phyloP scores from a whole-genome alignment of 2,888 invertebrate species.

The Adelognathus sp. region DNA sequence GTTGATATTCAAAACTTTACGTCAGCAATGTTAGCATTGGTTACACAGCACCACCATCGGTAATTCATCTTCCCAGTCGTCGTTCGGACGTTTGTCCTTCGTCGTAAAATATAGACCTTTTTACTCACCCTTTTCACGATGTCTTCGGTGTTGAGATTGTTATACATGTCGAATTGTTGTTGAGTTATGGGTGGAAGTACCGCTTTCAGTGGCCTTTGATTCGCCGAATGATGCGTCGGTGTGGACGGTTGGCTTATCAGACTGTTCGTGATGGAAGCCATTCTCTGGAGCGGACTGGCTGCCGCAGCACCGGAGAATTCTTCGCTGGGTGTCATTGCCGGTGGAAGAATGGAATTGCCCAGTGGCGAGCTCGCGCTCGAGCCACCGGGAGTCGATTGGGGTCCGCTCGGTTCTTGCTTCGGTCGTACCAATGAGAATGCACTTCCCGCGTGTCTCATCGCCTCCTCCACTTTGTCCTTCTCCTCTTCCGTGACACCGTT shows the following conservation, averaged over 20 bases:
- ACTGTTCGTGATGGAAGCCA: conserved; percentile 99
- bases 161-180: conserved; percentile 99
- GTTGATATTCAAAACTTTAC: neutral
- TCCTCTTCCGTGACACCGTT: conserved; percentile 87
- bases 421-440: conserved; percentile 95
- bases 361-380: conserved; percentile 93
- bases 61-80: conserved; percentile 30
- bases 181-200: conserved; percentile 99
- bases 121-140: conserved; percentile 92
- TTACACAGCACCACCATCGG: conserved; percentile 26
- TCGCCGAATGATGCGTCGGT: conserved; percentile 91
- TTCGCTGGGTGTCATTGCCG: conserved; percentile 90
- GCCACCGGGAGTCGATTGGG: conserved; percentile 86
- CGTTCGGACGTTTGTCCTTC: conserved; percentile 47
- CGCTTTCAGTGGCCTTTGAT: conserved; percentile 95
- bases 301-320: conserved; percentile 91
- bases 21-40: conserved; percentile 17
- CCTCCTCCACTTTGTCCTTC: conserved; percentile 87
- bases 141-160: conserved; percentile 98
- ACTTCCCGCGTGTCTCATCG: conserved; percentile 89
- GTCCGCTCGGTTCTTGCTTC: conserved; percentile 88
- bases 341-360: conserved; percentile 92
- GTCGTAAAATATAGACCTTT: conserved; percentile 45
- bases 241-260: conserved; percentile 95
- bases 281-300: conserved; percentile 96